A percentile compares a stretch with the other conserved stretches of the same genome.
Conservation (phyloP, 2,113 vertebrate species). For the Patagioenas fasciata region DNA sequence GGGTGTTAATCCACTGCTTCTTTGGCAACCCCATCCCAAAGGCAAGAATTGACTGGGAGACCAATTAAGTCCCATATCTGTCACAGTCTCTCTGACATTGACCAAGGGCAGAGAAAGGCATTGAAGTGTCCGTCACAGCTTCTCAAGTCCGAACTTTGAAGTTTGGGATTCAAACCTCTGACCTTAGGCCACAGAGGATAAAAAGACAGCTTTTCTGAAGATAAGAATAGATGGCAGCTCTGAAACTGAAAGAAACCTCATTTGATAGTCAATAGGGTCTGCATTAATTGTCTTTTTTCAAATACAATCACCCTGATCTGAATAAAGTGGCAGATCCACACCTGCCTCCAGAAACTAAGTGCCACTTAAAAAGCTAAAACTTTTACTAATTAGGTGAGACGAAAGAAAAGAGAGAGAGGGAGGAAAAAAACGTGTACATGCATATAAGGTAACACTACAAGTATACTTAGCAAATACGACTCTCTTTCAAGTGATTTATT, state of each 20-base stretch:
- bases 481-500: not conserved
- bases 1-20: not conserved
- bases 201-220: not conserved
- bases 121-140: not conserved
- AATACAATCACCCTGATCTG: not conserved
- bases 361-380: not conserved
- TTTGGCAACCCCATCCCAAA: not conserved
- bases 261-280: not conserved
- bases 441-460: not conserved
- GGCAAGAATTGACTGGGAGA: not conserved
- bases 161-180: not conserved
- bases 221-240: not conserved
- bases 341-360: not conserved
- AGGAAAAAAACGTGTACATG: rapidly evolving
- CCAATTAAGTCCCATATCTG: not conserved
- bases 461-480: not conserved
- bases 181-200: not conserved
- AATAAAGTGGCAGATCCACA: not conserved
- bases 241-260: not conserved
- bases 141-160: not conserved
- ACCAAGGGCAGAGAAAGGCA: not conserved
- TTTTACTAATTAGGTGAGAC: not conserved
- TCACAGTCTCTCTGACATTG: not conserved
- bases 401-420: not conserved
- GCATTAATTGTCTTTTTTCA: not conserved